These are phyloP conservation scores for Melanotaenia nigrans DNA, from an alignment of 2,797 vertebrate species.

Conservation along the genomic window DNA sequence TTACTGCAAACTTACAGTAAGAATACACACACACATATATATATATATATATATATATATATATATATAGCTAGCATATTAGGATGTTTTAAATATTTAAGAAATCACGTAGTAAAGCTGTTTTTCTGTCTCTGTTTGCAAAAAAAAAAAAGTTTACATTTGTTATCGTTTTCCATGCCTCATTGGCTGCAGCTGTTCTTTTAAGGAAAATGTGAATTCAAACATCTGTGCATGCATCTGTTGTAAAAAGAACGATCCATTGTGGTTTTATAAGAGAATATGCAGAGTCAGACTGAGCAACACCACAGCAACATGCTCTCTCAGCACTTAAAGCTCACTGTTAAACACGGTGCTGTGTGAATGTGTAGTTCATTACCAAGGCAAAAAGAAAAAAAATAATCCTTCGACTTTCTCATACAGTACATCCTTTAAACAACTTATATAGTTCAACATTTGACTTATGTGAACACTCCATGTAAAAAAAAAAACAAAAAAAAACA, in stretches of 20 bases:
- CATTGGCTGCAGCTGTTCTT: neutral
- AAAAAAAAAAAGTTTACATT: conserved; percentile 1
- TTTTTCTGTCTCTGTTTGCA: neutral
- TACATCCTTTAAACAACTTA: neutral
- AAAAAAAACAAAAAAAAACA: neutral
- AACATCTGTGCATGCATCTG: conserved; percentile 33
- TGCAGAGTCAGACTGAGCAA: conserved; percentile 29
- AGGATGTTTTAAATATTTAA: too few relatives aligned
- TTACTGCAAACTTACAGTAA: neutral
- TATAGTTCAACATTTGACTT: neutral
- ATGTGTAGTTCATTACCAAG: conserved; percentile 21
- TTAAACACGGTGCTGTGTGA: conserved; percentile 1
- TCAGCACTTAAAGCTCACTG: conserved; percentile 33
- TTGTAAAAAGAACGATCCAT: conserved; percentile 34
- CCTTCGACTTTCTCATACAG: too few relatives aligned
- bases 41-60: too few relatives aligned
- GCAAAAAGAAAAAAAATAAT: conserved; percentile 12
- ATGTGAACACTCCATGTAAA: neutral
- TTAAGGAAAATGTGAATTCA: conserved; percentile 13
- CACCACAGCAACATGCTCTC: neutral
- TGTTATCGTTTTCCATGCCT: conserved; percentile 26
- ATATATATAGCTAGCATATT: too few relatives aligned
- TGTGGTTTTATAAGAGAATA: conserved; percentile 18
- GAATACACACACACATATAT: too few relatives aligned
- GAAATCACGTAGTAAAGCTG: conserved; percentile 11